Evolutionary conservation across 2,888 invertebrate genomes (phyloP), one percentile per base, ranked within the genome.

Genomic region (Platycheirus rosarum): DNA sequence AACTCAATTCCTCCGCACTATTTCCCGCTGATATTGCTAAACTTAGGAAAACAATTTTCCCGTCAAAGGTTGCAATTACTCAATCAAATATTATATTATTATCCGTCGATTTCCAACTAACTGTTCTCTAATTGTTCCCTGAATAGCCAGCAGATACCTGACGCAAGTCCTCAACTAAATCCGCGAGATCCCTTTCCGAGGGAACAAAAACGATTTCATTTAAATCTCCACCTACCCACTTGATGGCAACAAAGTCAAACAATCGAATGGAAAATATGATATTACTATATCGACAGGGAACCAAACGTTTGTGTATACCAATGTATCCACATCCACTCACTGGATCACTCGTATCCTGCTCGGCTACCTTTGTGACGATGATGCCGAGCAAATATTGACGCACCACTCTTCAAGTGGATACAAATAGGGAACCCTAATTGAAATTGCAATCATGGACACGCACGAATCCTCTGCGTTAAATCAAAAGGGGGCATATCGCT

Each of bases 341-440:
- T 26, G 14, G 29, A 14, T 8, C 8, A 62, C 26, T 11, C 32
- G 57, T 53, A 57, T 75, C 57, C 75, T 29, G 44, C 29, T 57
- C 51, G 75, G 69, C 40, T 70, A 69, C 74, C 80, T 76, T 70
- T 80, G 70, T 66, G 70, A 63, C 76, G 70, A 76, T 60, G 60
- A 44, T 75, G 66, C 51, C 69, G 23, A 26, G 40, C 70, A 77
- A 77, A 74, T 78, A 73, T 75, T 75, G 71, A 75, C 71, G 69
- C 65, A 84, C 78, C 84, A 78, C 78, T 84, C 84, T 74, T 63
- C 76, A 74, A 77, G 82, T 84, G 78, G 79, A 84, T 73, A 77
- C 80, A 84, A 85, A 85, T 78, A 84, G 57, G 60, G 37, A 44
- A 69, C 55, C 70, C 80, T 85, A 85, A 85, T 85, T 85, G 85